Percentiles rank a stretch among this genome's conserved stretches.
Evolutionary conservation across 2,797 vertebrate genomes (phyloP).

Genomic region (Spinibarbus caldwelli): DNA sequence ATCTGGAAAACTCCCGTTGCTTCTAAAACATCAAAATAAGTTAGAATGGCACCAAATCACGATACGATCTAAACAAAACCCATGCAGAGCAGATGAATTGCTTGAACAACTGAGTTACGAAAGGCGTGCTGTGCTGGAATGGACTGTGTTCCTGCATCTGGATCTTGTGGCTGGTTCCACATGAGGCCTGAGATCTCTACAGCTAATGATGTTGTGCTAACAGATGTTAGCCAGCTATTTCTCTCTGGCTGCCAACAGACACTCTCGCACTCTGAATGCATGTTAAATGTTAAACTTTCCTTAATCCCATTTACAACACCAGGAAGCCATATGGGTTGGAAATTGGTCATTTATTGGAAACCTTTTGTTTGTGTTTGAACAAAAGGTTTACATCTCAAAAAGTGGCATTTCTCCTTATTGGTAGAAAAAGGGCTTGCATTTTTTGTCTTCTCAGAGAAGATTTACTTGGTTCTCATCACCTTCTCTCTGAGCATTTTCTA

Average conservation of each 20-base stretch:
- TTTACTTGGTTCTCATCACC: constrained; percentile 3
- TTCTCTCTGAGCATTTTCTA: neutral
- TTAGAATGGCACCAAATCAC: constrained; percentile 7
- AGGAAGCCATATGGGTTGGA: constrained; percentile 20
- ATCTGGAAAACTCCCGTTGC: neutral
- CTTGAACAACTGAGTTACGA: constrained; percentile 9
- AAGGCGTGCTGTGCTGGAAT: constrained; percentile 24
- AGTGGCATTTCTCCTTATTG: neutral
- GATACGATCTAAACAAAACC: constrained; percentile 8
- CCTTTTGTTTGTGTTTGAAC: neutral
- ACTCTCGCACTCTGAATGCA: constrained; percentile 62
- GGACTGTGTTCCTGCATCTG: constrained; percentile 65
- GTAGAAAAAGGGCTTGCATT: neutral
- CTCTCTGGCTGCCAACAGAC: constrained; percentile 72
- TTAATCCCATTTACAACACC: constrained; percentile 25
- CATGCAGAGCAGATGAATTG: neutral
- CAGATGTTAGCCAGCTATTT: constrained; percentile 81
- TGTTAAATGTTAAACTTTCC: constrained; percentile 50
- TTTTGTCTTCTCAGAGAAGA: neutral
- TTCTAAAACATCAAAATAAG: neutral
- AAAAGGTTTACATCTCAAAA: neutral
- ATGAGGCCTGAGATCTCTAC: constrained; percentile 65
- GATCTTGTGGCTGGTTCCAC: constrained; percentile 58
- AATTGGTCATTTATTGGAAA: constrained; percentile 20
- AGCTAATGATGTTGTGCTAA: constrained; percentile 80